These are phyloP conservation scores for Zaprionus kolodkinae DNA, from an alignment of 1,140 invertebrate species.

Conservation along the genomic window DNA sequence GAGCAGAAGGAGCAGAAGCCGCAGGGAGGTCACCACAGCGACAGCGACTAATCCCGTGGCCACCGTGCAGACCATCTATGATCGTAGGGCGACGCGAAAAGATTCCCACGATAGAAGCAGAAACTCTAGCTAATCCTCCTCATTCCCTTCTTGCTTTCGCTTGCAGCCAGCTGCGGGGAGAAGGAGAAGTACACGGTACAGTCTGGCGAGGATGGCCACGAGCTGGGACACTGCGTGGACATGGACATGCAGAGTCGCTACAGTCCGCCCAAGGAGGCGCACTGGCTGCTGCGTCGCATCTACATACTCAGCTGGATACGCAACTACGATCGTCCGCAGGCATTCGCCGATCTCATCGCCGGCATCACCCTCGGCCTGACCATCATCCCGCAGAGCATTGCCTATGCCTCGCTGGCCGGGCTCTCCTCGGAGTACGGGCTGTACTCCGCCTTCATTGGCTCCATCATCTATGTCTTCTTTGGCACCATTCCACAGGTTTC, in stretches of 20 bases:
- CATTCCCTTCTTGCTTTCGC: not conserved
- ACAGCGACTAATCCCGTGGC: not conserved
- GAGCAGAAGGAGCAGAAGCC: conserved; percentile 21
- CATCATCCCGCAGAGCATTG: conserved; percentile 93
- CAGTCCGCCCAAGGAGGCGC: conserved; percentile 59
- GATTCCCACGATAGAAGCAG: not conserved
- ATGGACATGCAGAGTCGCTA: conserved; percentile 70
- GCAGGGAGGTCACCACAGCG: not conserved
- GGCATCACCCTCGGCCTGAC: conserved; percentile 92
- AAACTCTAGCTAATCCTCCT: not conserved
- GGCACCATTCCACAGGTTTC: conserved; percentile 96
- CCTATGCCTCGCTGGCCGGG: conserved; percentile 91
- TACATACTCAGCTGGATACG: conserved; percentile 88
- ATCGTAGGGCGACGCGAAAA: conserved; percentile 52
- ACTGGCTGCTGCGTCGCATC: conserved; percentile 83
- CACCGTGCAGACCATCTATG: conserved; percentile 59
- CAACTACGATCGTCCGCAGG: conserved; percentile 86
- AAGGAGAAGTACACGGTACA: conserved; percentile 71
- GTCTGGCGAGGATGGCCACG: conserved; percentile 59
- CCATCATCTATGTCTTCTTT: conserved; percentile 94
- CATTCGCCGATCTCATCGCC: conserved; percentile 89
- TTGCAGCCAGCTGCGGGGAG: conserved; percentile 69
- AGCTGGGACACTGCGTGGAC: conserved; percentile 45
- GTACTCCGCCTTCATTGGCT: conserved; percentile 85
- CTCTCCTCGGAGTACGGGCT: conserved; percentile 88